Evolutionary conservation across 1,140 invertebrate species (phyloP), one percentile per base, ranked within the genome.

Genomic region (Chironomus striatipennis): DNA sequence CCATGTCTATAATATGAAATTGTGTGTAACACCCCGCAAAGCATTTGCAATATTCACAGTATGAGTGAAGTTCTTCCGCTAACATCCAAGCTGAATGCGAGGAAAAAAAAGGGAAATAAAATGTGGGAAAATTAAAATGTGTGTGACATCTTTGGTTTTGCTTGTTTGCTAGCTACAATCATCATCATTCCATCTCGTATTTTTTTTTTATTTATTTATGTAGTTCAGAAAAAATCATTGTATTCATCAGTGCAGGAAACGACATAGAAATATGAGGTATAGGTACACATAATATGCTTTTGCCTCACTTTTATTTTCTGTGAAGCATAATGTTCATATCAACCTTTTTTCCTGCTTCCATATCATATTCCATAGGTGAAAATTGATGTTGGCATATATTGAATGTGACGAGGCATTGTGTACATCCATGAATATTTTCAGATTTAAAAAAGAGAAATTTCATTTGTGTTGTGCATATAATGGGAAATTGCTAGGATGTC

Each of bases 61-160:
- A 15, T 12, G n/a, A 57, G 47, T 10, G n/a, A 15, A 57, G 15
- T 15, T 57, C 47, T 57, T 57, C 47, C 47, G 12, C 47, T 15
- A 57, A 57, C 47, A 4, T 57, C 47, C n/a, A n/a, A 57, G n/a
- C 15, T 57, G 47, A 57, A 57, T 57, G 47, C 5, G n/a, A 57
- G 12, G 17, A 70, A 20, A 70, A 18, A 67, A 70, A 70, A 2
- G 7, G n/a, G n/a, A 67, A 67, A 18, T 18, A 70, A 70, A 70
- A 18, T 20, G 17, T 70, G 65, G 65, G 65, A 70, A 18, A 70
- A 70, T 70, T 70, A 70, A 70, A 70, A 70, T 18, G 65, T 70
- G 65, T 70, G 20, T 70, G 65, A 70, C 65, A 70, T 57, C 47
- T 10, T n/a, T 57, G 24, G 24, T 34, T n/a, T n/a, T 34, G 24